Percentiles rank a stretch among this genome's conserved stretches.
phyloP scores from a whole-genome alignment of 2,113 vertebrate genomes.

The Dasyornis broadbenti region DNA sequence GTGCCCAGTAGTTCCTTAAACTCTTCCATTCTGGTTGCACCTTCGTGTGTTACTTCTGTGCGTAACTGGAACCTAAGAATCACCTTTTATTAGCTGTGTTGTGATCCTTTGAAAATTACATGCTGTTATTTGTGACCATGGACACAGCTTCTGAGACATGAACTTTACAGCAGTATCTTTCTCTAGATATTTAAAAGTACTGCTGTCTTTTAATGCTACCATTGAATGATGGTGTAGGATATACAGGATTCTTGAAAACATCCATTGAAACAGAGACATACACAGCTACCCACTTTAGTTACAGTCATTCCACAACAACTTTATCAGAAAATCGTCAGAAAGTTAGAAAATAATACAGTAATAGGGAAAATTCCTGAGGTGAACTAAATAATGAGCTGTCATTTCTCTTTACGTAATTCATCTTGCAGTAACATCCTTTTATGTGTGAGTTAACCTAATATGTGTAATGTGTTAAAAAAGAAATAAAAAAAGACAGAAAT shows the following conservation, averaged over 20 bases:
- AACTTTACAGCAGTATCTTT: background rate
- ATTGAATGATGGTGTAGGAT: background rate
- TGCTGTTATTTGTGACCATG: background rate
- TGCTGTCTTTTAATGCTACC: background rate
- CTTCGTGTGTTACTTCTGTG: background rate
- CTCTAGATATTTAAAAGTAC: background rate
- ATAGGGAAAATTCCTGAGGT: constrained; percentile 31
- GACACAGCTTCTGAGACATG: background rate
- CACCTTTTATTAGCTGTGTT: background rate
- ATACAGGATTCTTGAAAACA: background rate
- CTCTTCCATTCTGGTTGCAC: background rate
- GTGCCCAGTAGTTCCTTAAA: background rate
- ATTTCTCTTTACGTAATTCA: constrained; percentile 24
- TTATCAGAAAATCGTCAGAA: constrained; percentile 73
- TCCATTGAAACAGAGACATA: constrained; percentile 52
- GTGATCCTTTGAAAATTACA: background rate
- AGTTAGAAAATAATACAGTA: constrained; percentile 61
- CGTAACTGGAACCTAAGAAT: background rate
- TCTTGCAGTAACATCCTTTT: constrained; percentile 35
- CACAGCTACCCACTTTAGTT: constrained; percentile 72
- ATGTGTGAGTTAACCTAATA: constrained; percentile 23
- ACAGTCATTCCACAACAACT: constrained; percentile 56
- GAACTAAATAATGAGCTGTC: constrained; percentile 54
- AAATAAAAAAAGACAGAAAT: background rate
- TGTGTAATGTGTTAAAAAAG: background rate